Percentiles rank a stretch among this genome's conserved stretches.
These are phyloP conservation scores for Cyprinus carpio DNA, from an alignment of 2,113 vertebrate genomes.

Conservation along the genomic window DNA sequence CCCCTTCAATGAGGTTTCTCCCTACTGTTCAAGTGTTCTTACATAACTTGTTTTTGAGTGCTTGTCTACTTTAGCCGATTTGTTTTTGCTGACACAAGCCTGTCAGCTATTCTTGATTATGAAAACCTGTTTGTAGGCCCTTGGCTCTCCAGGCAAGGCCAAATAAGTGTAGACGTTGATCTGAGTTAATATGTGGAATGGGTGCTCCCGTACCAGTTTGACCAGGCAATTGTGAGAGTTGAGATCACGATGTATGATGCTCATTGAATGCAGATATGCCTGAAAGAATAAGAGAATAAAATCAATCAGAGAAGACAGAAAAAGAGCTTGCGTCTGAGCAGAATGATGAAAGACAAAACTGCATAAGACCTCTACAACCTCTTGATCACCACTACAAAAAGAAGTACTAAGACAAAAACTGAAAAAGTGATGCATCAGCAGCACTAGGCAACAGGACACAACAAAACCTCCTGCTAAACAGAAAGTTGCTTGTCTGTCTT, in stretches of 20 bases:
- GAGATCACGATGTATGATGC: conserved; percentile 96
- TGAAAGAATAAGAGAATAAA: conserved; percentile 45
- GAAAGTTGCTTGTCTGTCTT: not conserved
- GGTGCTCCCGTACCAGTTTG: conserved; percentile 81
- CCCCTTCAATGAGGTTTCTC: not conserved
- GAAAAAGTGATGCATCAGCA: not conserved
- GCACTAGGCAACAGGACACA: not conserved
- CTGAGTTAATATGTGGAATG: not conserved
- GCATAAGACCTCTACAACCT: not conserved
- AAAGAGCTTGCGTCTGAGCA: not conserved
- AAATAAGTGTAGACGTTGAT: not conserved
- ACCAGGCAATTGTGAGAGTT: conserved; percentile 99
- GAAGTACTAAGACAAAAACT: not conserved
- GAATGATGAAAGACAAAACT: conserved; percentile 37
- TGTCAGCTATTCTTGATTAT: not conserved
- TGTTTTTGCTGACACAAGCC: conserved; percentile 19
- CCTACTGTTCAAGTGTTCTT: not conserved
- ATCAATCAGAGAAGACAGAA: not conserved
- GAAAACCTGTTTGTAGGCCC: not conserved
- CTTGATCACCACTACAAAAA: not conserved
- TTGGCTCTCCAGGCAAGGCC: not conserved
- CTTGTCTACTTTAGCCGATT: conserved; percentile 3
- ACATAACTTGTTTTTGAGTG: not conserved
- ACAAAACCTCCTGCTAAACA: not conserved
- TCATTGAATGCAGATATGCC: conserved; percentile 97